These are phyloP conservation scores for Lepidostoma basale DNA, from an alignment of 1,140 invertebrate species.

Conservation along the genomic window DNA sequence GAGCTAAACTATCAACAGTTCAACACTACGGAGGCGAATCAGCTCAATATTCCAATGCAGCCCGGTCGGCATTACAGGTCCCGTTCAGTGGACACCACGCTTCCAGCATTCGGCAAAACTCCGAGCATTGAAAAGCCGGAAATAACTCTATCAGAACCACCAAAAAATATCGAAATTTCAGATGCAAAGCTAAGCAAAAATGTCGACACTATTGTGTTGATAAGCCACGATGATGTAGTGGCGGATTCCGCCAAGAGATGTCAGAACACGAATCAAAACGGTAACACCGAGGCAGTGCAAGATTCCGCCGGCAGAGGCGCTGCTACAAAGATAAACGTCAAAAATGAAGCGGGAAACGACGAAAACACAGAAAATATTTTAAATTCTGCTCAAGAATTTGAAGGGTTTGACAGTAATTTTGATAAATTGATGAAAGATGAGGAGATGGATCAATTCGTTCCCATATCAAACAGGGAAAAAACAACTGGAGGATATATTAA, in stretches of 20 bases:
- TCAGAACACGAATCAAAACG: background rate
- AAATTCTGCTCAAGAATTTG: background rate
- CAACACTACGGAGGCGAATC: conserved; percentile 49
- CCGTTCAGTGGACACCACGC: conserved; percentile 55
- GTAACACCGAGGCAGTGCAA: background rate
- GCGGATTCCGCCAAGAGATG: background rate
- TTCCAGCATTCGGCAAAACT: conserved; percentile 50
- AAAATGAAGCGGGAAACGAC: conserved; percentile 51
- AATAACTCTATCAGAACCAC: background rate
- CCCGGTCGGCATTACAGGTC: conserved; percentile 54
- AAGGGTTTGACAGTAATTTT: background rate
- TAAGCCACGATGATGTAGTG: conserved; percentile 52
- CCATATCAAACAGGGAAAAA: conserved; percentile 12
- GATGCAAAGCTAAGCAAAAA: background rate
- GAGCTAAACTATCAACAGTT: conserved; percentile 50
- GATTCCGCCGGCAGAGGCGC: background rate
- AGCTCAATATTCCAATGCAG: conserved; percentile 51
- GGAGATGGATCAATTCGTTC: conserved; percentile 44
- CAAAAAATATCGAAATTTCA: background rate
- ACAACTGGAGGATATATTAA: conserved; percentile 56
- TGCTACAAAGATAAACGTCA: background rate
- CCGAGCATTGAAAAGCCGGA: conserved; percentile 14
- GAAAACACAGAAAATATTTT: conserved; percentile 49
- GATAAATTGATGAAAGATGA: conserved; percentile 42
- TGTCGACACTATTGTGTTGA: background rate